phyloP scores from a whole-genome alignment of 2,797 vertebrate genomes.

The Phyllotis vaccarum region DNA sequence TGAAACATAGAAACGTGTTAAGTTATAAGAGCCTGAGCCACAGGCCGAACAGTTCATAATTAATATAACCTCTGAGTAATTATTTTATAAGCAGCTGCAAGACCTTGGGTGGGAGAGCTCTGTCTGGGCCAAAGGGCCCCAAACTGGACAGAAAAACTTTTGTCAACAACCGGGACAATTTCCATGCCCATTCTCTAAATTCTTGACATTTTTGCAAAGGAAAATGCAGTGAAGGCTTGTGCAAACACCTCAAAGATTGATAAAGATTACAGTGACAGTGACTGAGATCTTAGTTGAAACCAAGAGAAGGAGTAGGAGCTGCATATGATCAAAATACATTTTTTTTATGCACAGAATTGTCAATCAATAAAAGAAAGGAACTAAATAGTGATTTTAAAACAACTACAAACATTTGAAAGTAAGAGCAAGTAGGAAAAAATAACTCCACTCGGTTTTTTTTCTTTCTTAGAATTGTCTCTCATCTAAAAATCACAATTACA shows the following conservation, averaged over 20 bases:
- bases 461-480: not conserved
- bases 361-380: not conserved
- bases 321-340: not conserved
- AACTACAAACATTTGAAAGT: not conserved
- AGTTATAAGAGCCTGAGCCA: too few species aligned
- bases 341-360: not conserved
- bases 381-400: not conserved
- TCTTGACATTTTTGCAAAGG: not conserved
- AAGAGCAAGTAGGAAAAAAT: not conserved
- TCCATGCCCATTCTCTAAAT: not conserved
- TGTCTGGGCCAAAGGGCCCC: too few species aligned
- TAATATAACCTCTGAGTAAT: too few species aligned
- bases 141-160: too few species aligned
- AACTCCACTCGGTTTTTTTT: not conserved
- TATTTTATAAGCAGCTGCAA: too few species aligned
- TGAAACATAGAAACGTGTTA: too few species aligned
- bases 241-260: not conserved
- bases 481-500: not conserved
- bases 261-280: not conserved
- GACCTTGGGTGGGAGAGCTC: too few species aligned
- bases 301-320: not conserved
- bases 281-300: not conserved
- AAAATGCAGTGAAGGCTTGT: not conserved
- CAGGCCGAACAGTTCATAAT: too few species aligned
- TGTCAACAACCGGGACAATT: not conserved